A percentile compares a stretch with the other conserved stretches of the same genome.
These are phyloP conservation scores for Synodontis membranacea DNA, from an alignment of 2,113 vertebrate genomes.

Conservation along the genomic window DNA sequence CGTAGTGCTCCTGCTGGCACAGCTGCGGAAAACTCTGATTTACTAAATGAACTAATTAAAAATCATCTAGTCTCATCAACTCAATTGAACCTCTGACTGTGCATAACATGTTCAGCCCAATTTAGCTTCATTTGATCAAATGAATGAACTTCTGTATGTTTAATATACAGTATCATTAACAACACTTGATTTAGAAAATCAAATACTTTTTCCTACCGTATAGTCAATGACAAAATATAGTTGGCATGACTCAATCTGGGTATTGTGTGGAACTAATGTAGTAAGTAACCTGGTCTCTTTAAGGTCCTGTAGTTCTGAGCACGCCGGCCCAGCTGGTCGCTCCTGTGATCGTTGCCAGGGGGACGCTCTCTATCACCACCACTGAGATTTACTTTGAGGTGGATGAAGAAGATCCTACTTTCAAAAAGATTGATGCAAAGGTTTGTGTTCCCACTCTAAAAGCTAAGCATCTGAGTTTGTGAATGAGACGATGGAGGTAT, in stretches of 20 bases:
- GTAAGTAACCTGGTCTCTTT: conserved; percentile 53
- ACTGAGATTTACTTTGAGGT: conserved; percentile 99
- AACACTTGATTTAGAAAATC: conserved; percentile 1
- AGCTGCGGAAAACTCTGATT: conserved; percentile 29
- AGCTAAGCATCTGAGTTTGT: background rate
- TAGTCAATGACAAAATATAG: background rate
- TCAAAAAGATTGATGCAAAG: conserved; percentile 90
- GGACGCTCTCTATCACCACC: conserved; percentile 94
- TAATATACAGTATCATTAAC: conserved; percentile 3
- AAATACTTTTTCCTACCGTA: background rate
- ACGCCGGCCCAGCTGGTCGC: conserved; percentile 93
- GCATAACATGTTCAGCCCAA: conserved; percentile 12
- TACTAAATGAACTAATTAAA: conserved; percentile 50
- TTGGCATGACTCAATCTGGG: background rate
- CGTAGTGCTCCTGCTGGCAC: conserved; percentile 12
- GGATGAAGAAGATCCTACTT: conserved; percentile 89
- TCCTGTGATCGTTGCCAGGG: conserved; percentile 89
- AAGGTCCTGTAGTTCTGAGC: conserved; percentile 95
- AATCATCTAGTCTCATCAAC: conserved; percentile 25
- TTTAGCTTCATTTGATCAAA: conserved; percentile 31
- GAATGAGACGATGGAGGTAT: background rate
- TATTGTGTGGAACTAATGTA: background rate
- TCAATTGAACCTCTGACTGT: conserved; percentile 22
- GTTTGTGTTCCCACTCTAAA: background rate
- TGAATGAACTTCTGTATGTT: background rate